Evolutionary conservation across 1,140 invertebrate species (phyloP).

Genomic region (Nymphalis io): DNA sequence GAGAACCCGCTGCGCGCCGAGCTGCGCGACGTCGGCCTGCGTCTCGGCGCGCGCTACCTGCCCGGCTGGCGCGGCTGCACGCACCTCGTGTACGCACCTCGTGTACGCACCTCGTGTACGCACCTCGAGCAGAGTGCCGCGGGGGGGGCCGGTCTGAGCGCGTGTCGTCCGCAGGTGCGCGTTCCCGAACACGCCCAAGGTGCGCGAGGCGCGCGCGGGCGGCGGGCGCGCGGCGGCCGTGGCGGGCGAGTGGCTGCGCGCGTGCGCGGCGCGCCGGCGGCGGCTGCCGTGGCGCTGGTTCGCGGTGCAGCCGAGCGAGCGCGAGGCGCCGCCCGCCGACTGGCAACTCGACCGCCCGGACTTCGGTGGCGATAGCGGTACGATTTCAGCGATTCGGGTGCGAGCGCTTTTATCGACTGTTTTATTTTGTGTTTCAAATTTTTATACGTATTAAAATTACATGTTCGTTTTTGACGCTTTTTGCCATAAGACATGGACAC

Average conservation of each 20-base stretch:
- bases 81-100: slow-evolving; percentile 86
- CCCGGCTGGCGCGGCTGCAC: slow-evolving; percentile 88
- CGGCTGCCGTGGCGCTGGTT: slow-evolving; percentile 34
- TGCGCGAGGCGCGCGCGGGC: slow-evolving; percentile 83
- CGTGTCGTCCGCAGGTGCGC: slow-evolving; percentile 85
- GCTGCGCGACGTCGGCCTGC: slow-evolving; percentile 85
- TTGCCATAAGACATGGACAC: slow-evolving; percentile 66
- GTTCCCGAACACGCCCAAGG: slow-evolving; percentile 94
- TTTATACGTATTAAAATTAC: neutral
- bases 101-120: neutral
- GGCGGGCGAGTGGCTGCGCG: slow-evolving; percentile 86
- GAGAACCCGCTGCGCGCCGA: slow-evolving; percentile 88
- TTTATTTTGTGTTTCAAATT: too few species aligned
- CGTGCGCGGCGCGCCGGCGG: slow-evolving; percentile 78
- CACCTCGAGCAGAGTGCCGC: neutral
- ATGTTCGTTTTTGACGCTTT: neutral
- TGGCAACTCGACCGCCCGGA: neutral
- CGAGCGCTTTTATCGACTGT: neutral
- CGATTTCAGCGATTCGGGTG: neutral
- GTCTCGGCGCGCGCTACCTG: slow-evolving; percentile 91
- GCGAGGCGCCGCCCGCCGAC: neutral
- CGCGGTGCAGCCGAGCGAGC: slow-evolving; percentile 22
- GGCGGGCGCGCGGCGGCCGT: slow-evolving; percentile 75
- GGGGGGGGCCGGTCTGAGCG: too few species aligned
- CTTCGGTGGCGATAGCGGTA: neutral